A percentile compares a stretch with the other conserved stretches of the same genome.
Evolutionary conservation across 2,797 vertebrate genomes (phyloP).

Genomic region (Chrosomus eos): DNA sequence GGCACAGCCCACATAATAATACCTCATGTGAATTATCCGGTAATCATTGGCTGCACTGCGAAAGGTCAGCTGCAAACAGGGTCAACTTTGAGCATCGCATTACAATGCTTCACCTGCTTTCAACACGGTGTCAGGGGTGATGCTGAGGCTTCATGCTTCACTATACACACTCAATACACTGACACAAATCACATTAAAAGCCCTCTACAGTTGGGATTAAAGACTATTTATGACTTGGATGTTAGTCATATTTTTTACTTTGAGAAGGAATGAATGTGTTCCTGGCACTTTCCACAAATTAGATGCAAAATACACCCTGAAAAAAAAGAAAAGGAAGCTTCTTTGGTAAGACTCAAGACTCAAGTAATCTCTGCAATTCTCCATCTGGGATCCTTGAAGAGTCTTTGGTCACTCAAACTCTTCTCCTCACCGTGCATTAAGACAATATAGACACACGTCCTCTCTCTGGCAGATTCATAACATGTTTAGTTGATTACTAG

Average conservation of each 20-base stretch:
- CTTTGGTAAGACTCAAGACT: too few species aligned
- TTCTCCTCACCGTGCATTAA: too few species aligned
- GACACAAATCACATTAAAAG: slow-evolving; percentile 4
- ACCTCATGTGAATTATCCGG: slow-evolving; percentile 14
- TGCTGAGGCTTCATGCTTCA: neutral
- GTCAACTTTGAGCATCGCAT: slow-evolving; percentile 19
- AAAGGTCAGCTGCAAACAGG: slow-evolving; percentile 5
- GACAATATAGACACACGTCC: too few species aligned
- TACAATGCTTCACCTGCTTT: slow-evolving; percentile 15
- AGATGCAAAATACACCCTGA: neutral
- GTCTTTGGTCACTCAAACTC: too few species aligned
- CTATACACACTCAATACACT: neutral
- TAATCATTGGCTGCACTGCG: slow-evolving; percentile 9
- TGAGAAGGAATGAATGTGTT: neutral
- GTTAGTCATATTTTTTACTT: neutral
- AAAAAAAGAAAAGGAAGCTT: neutral
- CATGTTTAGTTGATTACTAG: too few species aligned
- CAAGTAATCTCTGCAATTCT: too few species aligned
- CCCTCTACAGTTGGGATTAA: neutral
- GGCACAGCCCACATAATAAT: slow-evolving; percentile 26
- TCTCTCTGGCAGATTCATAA: too few species aligned
- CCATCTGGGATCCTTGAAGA: too few species aligned
- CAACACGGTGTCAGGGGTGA: neutral
- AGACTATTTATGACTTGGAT: neutral
- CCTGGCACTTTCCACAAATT: neutral